phyloP scores from a whole-genome alignment of 2,113 vertebrate genomes.

The Mungos mungo region DNA sequence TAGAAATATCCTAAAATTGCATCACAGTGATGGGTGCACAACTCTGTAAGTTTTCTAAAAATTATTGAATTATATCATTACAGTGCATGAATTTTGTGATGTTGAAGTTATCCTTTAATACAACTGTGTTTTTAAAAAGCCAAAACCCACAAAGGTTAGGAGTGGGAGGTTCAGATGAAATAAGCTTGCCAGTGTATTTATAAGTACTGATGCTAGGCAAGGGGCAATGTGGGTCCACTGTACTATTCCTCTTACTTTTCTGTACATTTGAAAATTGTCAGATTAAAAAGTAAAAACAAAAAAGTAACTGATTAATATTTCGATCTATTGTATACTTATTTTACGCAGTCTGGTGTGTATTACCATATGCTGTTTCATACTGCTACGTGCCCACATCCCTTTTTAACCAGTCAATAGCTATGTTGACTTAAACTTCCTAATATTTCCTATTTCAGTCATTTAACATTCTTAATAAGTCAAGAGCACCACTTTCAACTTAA shows the following conservation, averaged over 20 bases:
- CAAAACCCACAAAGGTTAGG: background rate
- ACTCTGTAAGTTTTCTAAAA: background rate
- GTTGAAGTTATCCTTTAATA: background rate
- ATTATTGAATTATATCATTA: background rate
- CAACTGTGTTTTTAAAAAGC: background rate
- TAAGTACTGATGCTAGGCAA: background rate
- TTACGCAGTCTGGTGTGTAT: background rate
- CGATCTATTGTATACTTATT: background rate
- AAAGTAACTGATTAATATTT: background rate
- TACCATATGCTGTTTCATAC: background rate
- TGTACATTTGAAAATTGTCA: background rate
- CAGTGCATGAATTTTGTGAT: background rate
- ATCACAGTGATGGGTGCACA: background rate
- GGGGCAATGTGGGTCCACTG: background rate
- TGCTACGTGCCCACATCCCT: background rate
- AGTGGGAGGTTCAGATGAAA: background rate
- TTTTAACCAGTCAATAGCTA: conserved; percentile 15
- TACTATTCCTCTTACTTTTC: background rate
- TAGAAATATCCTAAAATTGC: background rate
- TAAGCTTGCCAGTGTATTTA: background rate
- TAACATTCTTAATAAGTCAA: conserved; percentile 48
- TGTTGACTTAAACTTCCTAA: conserved; percentile 33
- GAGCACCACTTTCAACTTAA: conserved; percentile 26
- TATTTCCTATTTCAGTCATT: conserved; percentile 37
- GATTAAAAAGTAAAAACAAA: conserved; percentile 29